phyloP scores from a whole-genome alignment of 2,888 invertebrate species.

The Dryobota labecula region DNA sequence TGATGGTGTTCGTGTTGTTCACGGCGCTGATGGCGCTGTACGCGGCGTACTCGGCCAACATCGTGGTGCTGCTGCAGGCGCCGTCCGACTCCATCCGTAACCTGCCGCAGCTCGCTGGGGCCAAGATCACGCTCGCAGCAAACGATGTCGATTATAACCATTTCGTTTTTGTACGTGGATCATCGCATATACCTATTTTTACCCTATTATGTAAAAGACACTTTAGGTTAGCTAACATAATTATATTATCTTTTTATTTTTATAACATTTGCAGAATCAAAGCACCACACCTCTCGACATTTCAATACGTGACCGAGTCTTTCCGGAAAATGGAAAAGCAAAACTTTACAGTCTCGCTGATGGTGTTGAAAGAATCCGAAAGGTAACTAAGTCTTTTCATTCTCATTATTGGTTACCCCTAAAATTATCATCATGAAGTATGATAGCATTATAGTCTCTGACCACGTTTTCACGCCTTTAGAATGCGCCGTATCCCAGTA shows the following conservation, averaged over 20 bases:
- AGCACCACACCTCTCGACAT: slow-evolving; percentile 63
- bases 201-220: too few relatives aligned
- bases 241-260: too few relatives aligned
- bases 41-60: slow-evolving; percentile 92
- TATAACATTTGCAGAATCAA: slow-evolving; percentile 66
- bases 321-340: slow-evolving; percentile 74
- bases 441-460: too few relatives aligned
- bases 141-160: slow-evolving; percentile 91
- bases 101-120: slow-evolving; percentile 88
- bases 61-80: slow-evolving; percentile 92
- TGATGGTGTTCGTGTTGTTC: slow-evolving; percentile 77
- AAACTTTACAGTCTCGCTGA: slow-evolving; percentile 77
- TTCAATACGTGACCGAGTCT: slow-evolving; percentile 68
- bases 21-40: slow-evolving; percentile 89
- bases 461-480: too few relatives aligned
- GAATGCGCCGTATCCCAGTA: too few relatives aligned
- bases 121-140: slow-evolving; percentile 90
- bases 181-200: not conserved
- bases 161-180: slow-evolving; percentile 88
- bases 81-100: slow-evolving; percentile 90
- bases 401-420: not conserved
- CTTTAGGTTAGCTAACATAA: not conserved
- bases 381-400: slow-evolving; percentile 69
- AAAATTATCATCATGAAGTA: not conserved
- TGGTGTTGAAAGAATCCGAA: slow-evolving; percentile 79